A percentile compares a stretch with the other conserved stretches of the same genome.
phyloP scores from a whole-genome alignment of 2,797 vertebrate species.

The Sebastes hopkinsi region DNA sequence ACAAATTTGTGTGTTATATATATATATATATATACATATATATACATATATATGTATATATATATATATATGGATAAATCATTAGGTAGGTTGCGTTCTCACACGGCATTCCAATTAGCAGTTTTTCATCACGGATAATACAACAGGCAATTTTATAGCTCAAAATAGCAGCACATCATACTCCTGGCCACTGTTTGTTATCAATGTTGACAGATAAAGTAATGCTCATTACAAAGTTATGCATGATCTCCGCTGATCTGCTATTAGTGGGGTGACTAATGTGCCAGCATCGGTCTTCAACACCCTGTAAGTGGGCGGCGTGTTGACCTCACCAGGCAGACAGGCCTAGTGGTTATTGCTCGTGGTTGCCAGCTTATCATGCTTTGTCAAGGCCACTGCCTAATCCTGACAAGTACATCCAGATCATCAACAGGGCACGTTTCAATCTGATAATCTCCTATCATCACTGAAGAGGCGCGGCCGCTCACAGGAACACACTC shows the following conservation, averaged over 20 bases:
- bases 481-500: background rate
- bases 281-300: slow-evolving; percentile 31
- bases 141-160: background rate
- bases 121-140: slow-evolving; percentile 15
- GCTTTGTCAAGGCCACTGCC: slow-evolving; percentile 55
- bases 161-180: slow-evolving; percentile 23
- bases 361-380: slow-evolving; percentile 50
- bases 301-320: slow-evolving; percentile 12
- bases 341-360: slow-evolving; percentile 30
- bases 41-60: background rate
- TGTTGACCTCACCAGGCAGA: slow-evolving; percentile 28
- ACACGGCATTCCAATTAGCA: slow-evolving; percentile 16
- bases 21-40: background rate
- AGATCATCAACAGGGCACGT: slow-evolving; percentile 60
- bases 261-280: slow-evolving; percentile 58
- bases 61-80: slow-evolving; percentile 4
- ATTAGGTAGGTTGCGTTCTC: background rate
- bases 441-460: slow-evolving; percentile 65
- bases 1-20: too few relatives aligned
- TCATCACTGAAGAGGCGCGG: slow-evolving; percentile 24
- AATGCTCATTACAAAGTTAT: slow-evolving; percentile 55
- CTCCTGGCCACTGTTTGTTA: slow-evolving; percentile 12
- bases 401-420: slow-evolving; percentile 63
- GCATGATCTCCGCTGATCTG: slow-evolving; percentile 56
- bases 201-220: slow-evolving; percentile 45